Evolutionary conservation across 2,797 vertebrate genomes (phyloP), one percentile per base, ranked within the genome.

Genomic region (Oreonectes daqikongensis): DNA sequence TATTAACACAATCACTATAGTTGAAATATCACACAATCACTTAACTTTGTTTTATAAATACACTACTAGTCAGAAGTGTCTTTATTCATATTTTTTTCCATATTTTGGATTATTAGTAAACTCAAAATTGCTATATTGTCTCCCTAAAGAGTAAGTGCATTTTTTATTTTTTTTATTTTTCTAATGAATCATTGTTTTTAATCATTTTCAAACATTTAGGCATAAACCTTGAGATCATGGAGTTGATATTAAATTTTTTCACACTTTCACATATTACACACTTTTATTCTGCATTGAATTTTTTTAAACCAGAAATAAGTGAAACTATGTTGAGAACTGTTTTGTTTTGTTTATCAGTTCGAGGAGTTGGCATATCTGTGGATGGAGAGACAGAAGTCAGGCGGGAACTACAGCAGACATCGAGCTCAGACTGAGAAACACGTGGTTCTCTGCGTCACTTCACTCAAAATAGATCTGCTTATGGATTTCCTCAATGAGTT

Each of bases 401-500:
- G 94, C 0, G 94, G 94, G 8, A 95, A 95, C 88, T 95, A 95
- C 89, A 94, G 94, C 85, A 92, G 94, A 20, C 94, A 95, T 83
- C 92, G 94, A 4, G 94, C 94, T 0, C 94, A 94, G 89, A 95
- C 94, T 0, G 94, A 95, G 88, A 94, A 94, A 67, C 94, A 95
- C 2, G 94, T 95, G 84, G 94, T 95, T 74, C 66, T 95, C 82
- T 95, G 94, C 60, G 94, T 95, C 85, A 95, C 93, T 83, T 93
- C 92, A 0, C 91, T 95, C 73, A 95, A 95, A 89, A 95, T 95
- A 2, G 94, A 95, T 79, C 90, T 95, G 70, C 91, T 95, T 69
- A 94, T 95, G 94, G 94, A 95, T 83, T 95, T 95, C 83, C 94
- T 95, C 78, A 95, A 94, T 4, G 94, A 95, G 89, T 94, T 95